These are phyloP conservation scores for Heliconius melpomene DNA, from an alignment of 1,140 invertebrate genomes.

Conservation along the genomic window DNA sequence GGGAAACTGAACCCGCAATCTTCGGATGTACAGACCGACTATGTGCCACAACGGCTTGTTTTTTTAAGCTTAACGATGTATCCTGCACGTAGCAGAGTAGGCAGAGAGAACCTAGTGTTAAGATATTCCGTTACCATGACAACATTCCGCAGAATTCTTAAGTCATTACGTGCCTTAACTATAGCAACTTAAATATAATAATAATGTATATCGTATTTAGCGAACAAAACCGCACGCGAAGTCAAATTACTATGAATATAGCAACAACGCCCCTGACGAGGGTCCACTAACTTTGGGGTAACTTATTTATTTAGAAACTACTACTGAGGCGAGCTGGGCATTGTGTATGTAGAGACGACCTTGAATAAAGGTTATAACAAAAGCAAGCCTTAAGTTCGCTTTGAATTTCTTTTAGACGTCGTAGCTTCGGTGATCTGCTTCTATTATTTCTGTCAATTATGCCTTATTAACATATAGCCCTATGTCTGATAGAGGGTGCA, in stretches of 20 bases:
- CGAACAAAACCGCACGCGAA: not conserved
- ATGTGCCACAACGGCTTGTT: too few relatives aligned
- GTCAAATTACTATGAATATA: not conserved
- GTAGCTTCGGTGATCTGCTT: not conserved
- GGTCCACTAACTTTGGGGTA: not conserved
- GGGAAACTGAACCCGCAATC: too few relatives aligned
- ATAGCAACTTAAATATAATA: not conserved
- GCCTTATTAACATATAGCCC: not conserved
- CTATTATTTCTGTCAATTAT: not conserved
- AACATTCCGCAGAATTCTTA: too few relatives aligned
- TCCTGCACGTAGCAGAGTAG: too few relatives aligned
- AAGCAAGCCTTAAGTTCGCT: too few relatives aligned
- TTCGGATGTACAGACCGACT: too few relatives aligned
- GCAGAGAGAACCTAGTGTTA: too few relatives aligned
- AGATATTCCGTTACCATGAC: too few relatives aligned
- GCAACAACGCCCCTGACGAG: slow-evolving; percentile 12
- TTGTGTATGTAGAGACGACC: not conserved
- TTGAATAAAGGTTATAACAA: not conserved
- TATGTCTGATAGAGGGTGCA: not conserved
- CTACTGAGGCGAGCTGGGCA: not conserved
- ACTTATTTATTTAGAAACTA: slow-evolving; percentile 10
- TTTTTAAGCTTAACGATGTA: too few relatives aligned
- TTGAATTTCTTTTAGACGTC: not conserved
- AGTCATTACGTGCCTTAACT: not conserved
- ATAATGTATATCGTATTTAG: not conserved